Evolutionary conservation across 2,797 vertebrate species (phyloP).

Genomic region (Geotrypetes seraphini): DNA sequence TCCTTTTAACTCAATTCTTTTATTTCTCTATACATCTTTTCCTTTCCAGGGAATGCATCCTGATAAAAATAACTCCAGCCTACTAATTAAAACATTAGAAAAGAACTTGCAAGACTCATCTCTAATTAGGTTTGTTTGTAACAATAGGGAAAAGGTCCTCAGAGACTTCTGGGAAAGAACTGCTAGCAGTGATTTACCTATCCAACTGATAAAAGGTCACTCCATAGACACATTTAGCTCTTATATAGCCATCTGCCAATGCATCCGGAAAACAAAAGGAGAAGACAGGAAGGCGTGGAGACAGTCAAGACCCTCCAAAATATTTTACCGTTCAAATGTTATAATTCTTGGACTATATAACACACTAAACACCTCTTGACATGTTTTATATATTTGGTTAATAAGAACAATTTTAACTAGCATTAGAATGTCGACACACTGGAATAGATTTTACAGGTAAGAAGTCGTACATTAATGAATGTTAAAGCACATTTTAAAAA

Average conservation of each 20-base stretch:
- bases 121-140: constrained; percentile 27
- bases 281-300: constrained; percentile 44
- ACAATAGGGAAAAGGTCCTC: background rate
- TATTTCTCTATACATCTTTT: background rate
- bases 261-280: constrained; percentile 42
- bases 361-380: constrained; percentile 39
- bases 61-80: background rate
- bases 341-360: constrained; percentile 18
- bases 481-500: too few species aligned
- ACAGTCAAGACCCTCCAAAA: constrained; percentile 26
- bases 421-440: too few species aligned
- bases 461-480: too few species aligned
- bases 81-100: constrained; percentile 11
- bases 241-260: constrained; percentile 42
- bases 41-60: background rate
- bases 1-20: background rate
- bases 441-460: too few species aligned
- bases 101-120: background rate
- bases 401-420: too few species aligned
- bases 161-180: constrained; percentile 20
- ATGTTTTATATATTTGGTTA: too few species aligned
- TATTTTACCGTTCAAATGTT: constrained; percentile 14
- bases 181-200: constrained; percentile 32
- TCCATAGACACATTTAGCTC: constrained; percentile 39
- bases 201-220: constrained; percentile 31